Conservation (phyloP, 2,113 vertebrate species). For the Marmota monax region DNA sequence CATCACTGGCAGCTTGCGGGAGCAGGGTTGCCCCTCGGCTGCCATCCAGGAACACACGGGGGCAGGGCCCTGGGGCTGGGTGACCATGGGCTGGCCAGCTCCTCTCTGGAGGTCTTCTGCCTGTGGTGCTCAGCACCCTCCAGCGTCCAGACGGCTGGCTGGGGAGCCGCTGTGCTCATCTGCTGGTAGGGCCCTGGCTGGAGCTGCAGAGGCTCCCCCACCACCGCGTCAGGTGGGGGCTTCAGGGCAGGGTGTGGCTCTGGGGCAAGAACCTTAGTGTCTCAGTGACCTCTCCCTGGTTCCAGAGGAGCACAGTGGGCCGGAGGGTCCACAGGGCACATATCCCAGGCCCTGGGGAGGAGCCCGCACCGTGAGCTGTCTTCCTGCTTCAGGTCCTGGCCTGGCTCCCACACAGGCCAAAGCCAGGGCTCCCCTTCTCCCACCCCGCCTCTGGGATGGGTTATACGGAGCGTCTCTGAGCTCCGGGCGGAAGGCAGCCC, state of each 20-base stretch:
- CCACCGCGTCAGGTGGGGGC: neutral
- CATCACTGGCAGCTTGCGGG: no score
- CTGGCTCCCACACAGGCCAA: conserved; percentile 29
- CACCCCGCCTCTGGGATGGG: conserved; percentile 52
- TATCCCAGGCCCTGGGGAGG: accelerated
- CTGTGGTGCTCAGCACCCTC: neutral
- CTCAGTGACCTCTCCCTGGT: accelerated
- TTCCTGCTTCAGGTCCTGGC: conserved; percentile 68
- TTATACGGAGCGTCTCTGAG: conserved; percentile 49
- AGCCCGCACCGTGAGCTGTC: neutral
- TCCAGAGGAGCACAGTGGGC: neutral
- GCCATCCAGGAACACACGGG: neutral
- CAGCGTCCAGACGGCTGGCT: neutral
- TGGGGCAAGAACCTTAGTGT: neutral
- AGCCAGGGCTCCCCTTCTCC: neutral
- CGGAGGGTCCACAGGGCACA: accelerated
- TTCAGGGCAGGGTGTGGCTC: neutral
- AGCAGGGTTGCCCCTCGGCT: neutral
- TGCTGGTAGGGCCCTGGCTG: neutral
- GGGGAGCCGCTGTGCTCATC: neutral
- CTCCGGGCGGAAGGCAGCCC: no score
- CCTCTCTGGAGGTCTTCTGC: neutral
- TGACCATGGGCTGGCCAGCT: neutral
- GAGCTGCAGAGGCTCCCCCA: no score
- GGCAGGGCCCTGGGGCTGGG: neutral